Conservation (phyloP, 2,888 invertebrate genomes). For the Leucophora obtusa region DNA sequence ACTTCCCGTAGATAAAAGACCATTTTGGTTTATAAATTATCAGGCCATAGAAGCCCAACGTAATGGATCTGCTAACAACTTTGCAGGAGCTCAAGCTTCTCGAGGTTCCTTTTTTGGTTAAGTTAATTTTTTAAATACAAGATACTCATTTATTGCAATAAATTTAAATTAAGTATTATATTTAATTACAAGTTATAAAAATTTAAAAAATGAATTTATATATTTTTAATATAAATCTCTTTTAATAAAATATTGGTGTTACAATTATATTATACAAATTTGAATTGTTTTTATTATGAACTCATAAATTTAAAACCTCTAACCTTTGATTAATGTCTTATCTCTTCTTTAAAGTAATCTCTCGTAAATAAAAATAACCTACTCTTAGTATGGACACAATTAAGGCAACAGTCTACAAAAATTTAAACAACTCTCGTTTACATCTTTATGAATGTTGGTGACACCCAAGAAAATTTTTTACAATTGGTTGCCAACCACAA, state of each 20-base stretch:
- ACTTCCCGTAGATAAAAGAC: constrained; percentile 84
- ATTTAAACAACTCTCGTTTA: too few species aligned
- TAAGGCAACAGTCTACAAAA: neutral
- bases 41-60: constrained; percentile 83
- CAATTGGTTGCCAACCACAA: too few species aligned
- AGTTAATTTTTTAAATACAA: neutral
- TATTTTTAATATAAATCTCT: constrained; percentile 8
- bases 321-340: constrained; percentile 17
- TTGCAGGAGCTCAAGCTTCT: constrained; percentile 27
- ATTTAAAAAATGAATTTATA: neutral
- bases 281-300: neutral
- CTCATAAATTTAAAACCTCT: neutral
- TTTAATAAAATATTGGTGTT: neutral
- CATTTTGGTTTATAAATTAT: constrained; percentile 87
- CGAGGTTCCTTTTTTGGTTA: constrained; percentile 59
- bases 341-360: neutral
- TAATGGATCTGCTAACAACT: constrained; percentile 68
- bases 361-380: neutral
- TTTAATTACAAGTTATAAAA: neutral
- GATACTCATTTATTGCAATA: neutral
- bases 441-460: too few species aligned
- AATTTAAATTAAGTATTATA: neutral
- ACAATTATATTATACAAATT: neutral
- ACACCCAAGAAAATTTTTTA: too few species aligned
- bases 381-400: neutral